A percentile compares a stretch with the other conserved stretches of the same genome.
These are phyloP conservation scores for Ceryle rudis DNA, from an alignment of 2,797 vertebrate species.

Conservation along the genomic window DNA sequence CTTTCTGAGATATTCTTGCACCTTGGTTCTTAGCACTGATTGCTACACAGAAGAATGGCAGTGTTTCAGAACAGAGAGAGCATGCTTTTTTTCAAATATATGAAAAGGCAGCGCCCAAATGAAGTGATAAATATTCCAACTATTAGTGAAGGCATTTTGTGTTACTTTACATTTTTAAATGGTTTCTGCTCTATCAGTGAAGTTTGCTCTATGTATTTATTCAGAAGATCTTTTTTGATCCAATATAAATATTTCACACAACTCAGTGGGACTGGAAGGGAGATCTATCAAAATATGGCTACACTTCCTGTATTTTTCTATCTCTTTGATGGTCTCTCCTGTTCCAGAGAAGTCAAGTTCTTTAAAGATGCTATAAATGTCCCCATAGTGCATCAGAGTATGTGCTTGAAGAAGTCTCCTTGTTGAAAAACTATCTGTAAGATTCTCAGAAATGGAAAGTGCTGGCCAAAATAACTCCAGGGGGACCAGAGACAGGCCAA, in stretches of 20 bases:
- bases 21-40: background rate
- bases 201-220: background rate
- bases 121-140: background rate
- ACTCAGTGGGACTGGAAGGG: background rate
- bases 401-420: constrained; percentile 12
- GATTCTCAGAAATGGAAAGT: constrained; percentile 26
- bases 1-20: background rate
- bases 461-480: constrained; percentile 37
- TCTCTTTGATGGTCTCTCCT: background rate
- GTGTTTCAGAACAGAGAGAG: background rate
- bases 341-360: background rate
- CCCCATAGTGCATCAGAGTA: background rate
- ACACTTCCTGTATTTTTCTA: background rate
- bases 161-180: background rate
- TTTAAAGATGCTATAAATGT: background rate
- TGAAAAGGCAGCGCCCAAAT: background rate
- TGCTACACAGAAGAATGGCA: background rate
- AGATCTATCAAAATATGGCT: background rate
- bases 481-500: background rate
- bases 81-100: background rate
- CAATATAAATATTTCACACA: background rate
- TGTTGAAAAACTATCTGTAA: constrained; percentile 26
- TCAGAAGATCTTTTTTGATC: background rate
- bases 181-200: background rate
- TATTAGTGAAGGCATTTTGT: background rate